Percentiles rank a stretch among this genome's conserved stretches.
These are phyloP conservation scores for Adelosebastes latens DNA, from an alignment of 2,797 vertebrate genomes.

Conservation along the genomic window DNA sequence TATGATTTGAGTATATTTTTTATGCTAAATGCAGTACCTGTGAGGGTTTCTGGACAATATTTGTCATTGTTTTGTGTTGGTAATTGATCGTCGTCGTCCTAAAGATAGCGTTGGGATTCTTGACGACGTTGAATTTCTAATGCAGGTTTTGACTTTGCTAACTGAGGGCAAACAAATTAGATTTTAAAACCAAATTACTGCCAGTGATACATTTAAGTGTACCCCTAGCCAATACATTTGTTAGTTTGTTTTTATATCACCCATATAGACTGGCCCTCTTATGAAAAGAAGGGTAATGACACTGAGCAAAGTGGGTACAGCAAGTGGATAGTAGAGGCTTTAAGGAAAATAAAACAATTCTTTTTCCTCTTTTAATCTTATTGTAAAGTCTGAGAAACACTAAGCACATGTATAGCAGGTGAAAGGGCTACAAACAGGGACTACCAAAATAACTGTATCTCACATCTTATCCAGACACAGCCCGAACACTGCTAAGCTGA, in stretches of 20 bases:
- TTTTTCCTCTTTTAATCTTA: slow-evolving; percentile 26
- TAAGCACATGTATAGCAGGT: slow-evolving; percentile 7
- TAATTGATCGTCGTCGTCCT: no score
- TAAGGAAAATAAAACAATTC: background rate
- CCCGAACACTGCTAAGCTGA: background rate
- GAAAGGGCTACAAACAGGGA: slow-evolving; percentile 6
- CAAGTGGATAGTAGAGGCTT: background rate
- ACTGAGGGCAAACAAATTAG: background rate
- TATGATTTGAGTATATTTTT: no score
- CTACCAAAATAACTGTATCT: background rate
- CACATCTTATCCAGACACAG: slow-evolving; percentile 9
- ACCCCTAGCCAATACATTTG: background rate
- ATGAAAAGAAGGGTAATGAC: background rate
- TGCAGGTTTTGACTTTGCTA: no score
- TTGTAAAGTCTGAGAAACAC: slow-evolving; percentile 18
- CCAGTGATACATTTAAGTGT: background rate
- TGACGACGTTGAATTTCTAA: background rate
- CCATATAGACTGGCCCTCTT: no score
- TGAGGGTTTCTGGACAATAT: no score
- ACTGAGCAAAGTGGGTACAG: background rate
- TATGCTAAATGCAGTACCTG: no score
- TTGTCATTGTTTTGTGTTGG: no score
- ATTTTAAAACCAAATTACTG: background rate
- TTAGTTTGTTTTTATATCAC: background rate
- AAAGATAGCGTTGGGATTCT: background rate